Evolutionary conservation across 2,797 vertebrate species (phyloP).

Genomic region (Sebastes miniatus): DNA sequence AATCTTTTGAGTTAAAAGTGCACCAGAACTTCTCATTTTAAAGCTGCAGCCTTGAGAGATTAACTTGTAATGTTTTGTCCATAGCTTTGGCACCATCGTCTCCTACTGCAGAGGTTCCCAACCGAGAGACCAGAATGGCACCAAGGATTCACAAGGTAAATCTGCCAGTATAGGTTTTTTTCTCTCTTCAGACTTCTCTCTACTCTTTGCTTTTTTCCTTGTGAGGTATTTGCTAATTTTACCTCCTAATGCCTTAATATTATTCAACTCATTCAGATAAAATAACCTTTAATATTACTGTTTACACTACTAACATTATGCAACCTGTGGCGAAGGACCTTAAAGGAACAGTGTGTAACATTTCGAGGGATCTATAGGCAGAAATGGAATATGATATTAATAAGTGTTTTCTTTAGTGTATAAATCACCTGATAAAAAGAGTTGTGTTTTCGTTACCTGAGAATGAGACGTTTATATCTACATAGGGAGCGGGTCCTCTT

Average conservation of each 20-base stretch:
- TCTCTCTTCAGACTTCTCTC: neutral
- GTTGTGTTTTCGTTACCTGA: too few species aligned
- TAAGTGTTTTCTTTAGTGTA: neutral
- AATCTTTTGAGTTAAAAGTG: neutral
- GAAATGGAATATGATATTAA: neutral
- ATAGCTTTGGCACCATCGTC: neutral
- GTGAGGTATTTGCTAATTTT: neutral
- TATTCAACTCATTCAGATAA: neutral
- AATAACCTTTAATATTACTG: neutral
- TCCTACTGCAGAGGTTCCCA: neutral
- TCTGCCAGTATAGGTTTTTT: too few species aligned
- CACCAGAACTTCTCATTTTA: neutral
- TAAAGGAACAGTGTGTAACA: neutral
- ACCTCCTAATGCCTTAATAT: too few species aligned
- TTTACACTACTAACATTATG: neutral
- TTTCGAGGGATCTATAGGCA: neutral
- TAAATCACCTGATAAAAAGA: neutral
- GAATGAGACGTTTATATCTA: too few species aligned
- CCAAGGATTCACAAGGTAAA: neutral
- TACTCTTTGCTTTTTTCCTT: neutral
- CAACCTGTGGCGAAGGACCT: neutral
- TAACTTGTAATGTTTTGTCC: neutral
- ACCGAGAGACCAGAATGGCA: neutral
- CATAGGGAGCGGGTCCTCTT: too few species aligned
- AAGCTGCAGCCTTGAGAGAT: neutral